phyloP scores from a whole-genome alignment of 1,140 invertebrate species.

The Idris sp. region DNA sequence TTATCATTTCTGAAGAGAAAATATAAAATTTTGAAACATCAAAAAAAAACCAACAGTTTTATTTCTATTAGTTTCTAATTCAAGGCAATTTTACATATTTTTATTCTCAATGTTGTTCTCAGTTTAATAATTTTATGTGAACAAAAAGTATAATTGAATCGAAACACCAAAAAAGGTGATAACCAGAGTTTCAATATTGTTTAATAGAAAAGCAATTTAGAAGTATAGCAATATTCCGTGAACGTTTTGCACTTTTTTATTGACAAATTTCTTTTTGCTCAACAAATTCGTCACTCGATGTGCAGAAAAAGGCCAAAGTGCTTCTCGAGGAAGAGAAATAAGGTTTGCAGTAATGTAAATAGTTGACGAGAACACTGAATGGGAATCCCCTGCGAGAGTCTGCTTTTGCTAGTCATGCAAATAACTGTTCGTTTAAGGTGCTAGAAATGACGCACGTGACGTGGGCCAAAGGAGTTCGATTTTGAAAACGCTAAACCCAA shows the following conservation, averaged over 20 bases:
- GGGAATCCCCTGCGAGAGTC: constrained; percentile 58
- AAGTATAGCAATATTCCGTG: constrained; percentile 5
- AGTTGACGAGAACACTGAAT: constrained; percentile 49
- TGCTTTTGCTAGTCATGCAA: constrained; percentile 66
- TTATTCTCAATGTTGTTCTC: too few relatives aligned
- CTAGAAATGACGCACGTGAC: constrained; percentile 34
- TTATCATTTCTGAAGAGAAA: too few relatives aligned
- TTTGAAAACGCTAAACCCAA: constrained; percentile 45
- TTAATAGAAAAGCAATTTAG: constrained; percentile 13
- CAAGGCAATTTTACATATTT: too few relatives aligned
- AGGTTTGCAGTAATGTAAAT: constrained; percentile 51
- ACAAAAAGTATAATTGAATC: too few relatives aligned
- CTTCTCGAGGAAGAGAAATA: constrained; percentile 32
- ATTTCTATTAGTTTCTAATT: too few relatives aligned
- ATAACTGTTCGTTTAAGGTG: constrained; percentile 44
- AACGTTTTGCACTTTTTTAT: constrained; percentile 1
- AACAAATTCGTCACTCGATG: constrained; percentile 23
- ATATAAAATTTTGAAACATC: too few relatives aligned
- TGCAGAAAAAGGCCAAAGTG: constrained; percentile 16
- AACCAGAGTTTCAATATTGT: too few relatives aligned
- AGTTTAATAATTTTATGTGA: too few relatives aligned
- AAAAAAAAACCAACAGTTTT: too few relatives aligned
- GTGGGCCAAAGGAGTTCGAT: constrained; percentile 2
- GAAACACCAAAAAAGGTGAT: too few relatives aligned
- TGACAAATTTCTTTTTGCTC: constrained; percentile 22